Evolutionary conservation across 1,140 invertebrate species (phyloP), one percentile per base, ranked within the genome.

Genomic region (Zelostemma sp.): DNA sequence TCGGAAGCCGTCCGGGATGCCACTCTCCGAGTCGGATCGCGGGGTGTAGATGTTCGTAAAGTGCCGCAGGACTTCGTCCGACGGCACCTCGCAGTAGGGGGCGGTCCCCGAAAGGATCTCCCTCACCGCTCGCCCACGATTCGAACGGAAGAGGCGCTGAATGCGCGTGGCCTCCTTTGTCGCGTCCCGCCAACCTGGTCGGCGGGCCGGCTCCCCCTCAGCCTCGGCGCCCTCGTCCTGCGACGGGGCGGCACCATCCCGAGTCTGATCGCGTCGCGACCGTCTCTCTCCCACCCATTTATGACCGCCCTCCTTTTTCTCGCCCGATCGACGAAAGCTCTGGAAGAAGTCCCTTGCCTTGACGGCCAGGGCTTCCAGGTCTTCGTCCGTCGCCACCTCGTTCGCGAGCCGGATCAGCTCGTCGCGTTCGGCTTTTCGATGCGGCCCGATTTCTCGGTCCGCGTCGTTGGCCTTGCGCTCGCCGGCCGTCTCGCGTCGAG

Each of bases 121-220:
- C 9, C 35, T 11, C 35, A 66, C 56, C 12, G 63, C 56, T 5
- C 46, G 21, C 46, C 40, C 59, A 0, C 57, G 51, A 17, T 67
- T 67, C 0, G 51, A 11, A 8, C 57, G 50, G 46, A 28, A 67
- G 0, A 67, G 18, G 1, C 51, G 45, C 31, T 61, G 64, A 5
- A 67, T 46, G 28, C 57, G 64, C 31, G 57, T 56, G 0, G 64
- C 51, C 19, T 67, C 51, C 43, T 47, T 8, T 21, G 50, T 47
- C 21, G 43, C 11, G 9, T 48, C 49, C 35, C 38, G 35, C 38
- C 5, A 8, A n/a, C n/a, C 28, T 31, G 28, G 28, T 31, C 5
- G 28, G 28, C 28, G 28, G 28, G 5, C 28, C 28, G 5, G 28
- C 5, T 31, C 28, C 11, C 28, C 11, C 28, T 5, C 5, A 31